phyloP scores from a whole-genome alignment of 2,797 vertebrate genomes.

The Enoplosus armatus region DNA sequence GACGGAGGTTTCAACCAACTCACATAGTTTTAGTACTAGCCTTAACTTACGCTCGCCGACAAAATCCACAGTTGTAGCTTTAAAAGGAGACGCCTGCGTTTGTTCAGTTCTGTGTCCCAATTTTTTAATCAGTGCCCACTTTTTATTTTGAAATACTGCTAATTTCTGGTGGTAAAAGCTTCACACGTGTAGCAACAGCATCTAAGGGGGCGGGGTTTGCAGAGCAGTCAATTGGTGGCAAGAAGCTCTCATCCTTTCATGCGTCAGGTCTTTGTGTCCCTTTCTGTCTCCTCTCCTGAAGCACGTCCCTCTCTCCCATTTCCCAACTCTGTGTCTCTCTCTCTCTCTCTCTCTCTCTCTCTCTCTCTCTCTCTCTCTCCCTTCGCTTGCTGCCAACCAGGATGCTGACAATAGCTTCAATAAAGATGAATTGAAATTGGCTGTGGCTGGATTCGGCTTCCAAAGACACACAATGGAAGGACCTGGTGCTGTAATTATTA shows the following conservation, averaged over 20 bases:
- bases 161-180: too few relatives aligned
- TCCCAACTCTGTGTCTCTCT: conserved; percentile 9
- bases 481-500: conserved; percentile 76
- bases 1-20: not conserved
- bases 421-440: conserved; percentile 82
- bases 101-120: not conserved
- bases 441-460: conserved; percentile 73
- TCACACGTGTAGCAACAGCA: not conserved
- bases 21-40: not conserved
- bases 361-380: conserved; percentile 20
- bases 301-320: conserved; percentile 48
- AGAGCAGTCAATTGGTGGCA: conserved; percentile 2
- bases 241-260: conserved; percentile 37
- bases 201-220: not conserved
- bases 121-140: too few relatives aligned
- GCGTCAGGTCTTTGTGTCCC: conserved; percentile 38
- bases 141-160: too few relatives aligned
- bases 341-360: conserved; percentile 7
- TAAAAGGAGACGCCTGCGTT: not conserved
- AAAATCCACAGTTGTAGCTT: not conserved
- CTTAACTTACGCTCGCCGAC: not conserved
- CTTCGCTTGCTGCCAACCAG: conserved; percentile 55
- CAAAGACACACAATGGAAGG: conserved; percentile 74
- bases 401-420: conserved; percentile 79
- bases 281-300: conserved; percentile 37